Evolutionary conservation across 2,888 invertebrate species (phyloP).

Genomic region (Drosophila multiciliata): DNA sequence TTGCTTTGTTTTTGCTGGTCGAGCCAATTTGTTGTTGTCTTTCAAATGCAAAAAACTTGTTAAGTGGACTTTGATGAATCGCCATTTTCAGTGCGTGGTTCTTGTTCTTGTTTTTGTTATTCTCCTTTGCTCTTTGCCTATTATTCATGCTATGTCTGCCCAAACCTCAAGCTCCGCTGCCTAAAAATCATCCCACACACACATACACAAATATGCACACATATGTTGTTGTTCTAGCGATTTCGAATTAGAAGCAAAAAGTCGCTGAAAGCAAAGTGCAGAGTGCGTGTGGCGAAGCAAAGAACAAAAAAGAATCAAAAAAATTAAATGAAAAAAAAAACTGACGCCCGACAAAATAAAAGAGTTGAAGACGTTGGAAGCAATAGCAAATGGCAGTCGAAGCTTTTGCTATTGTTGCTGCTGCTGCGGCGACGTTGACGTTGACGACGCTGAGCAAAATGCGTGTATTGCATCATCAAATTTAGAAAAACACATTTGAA

Average conservation of each 20-base stretch:
- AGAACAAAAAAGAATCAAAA: slow-evolving; percentile 17
- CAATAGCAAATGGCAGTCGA: neutral
- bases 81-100: slow-evolving; percentile 69
- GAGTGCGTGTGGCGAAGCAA: slow-evolving; percentile 64
- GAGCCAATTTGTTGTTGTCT: slow-evolving; percentile 54
- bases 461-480: slow-evolving; percentile 80
- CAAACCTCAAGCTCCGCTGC: slow-evolving; percentile 5
- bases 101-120: slow-evolving; percentile 15
- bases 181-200: neutral
- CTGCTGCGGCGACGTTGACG: slow-evolving; percentile 1
- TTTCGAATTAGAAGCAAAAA: slow-evolving; percentile 58
- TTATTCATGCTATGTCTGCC: slow-evolving; percentile 67
- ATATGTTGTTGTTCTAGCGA: slow-evolving; percentile 37
- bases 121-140: slow-evolving; percentile 56
- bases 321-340: slow-evolving; percentile 17
- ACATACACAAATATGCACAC: slow-evolving; percentile 13
- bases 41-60: slow-evolving; percentile 78
- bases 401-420: slow-evolving; percentile 16
- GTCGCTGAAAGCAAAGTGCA: slow-evolving; percentile 66
- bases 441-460: slow-evolving; percentile 44
- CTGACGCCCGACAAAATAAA: slow-evolving; percentile 26
- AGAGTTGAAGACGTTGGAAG: slow-evolving; percentile 44
- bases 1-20: neutral
- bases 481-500: slow-evolving; percentile 74
- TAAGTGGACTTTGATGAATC: slow-evolving; percentile 80